Conservation (phyloP, 2,113 vertebrate genomes). For the Oryzias woworae region DNA sequence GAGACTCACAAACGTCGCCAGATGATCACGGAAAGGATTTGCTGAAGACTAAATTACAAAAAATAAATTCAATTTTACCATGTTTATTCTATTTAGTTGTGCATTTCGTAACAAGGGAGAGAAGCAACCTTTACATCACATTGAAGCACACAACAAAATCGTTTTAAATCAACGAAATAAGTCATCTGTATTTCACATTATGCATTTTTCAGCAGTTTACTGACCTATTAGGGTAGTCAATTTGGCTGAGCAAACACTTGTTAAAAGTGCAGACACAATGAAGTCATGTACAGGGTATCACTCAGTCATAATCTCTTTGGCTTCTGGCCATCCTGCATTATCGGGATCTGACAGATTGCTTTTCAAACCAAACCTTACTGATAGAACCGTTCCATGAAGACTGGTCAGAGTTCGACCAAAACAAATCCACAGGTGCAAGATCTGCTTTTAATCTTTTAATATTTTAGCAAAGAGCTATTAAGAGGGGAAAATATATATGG, state of each 20-base stretch:
- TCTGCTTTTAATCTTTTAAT: background rate
- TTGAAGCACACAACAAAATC: background rate
- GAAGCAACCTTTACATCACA: no score
- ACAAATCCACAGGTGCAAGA: background rate
- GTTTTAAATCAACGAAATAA: background rate
- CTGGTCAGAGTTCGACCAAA: slow-evolving; percentile 19
- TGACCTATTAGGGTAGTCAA: slow-evolving; percentile 36
- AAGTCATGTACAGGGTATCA: slow-evolving; percentile 40
- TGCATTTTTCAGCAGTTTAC: slow-evolving; percentile 18
- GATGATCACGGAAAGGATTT: no score
- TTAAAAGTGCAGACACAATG: slow-evolving; percentile 67
- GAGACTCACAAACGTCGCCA: no score
- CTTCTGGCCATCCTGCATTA: slow-evolving; percentile 30
- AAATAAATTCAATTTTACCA: no score
- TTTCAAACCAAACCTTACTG: slow-evolving; percentile 22
- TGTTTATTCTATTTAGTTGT: no score
- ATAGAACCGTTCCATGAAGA: slow-evolving; percentile 6
- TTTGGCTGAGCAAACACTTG: slow-evolving; percentile 44
- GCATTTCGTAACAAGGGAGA: no score
- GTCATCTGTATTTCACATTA: background rate
- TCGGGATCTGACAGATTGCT: slow-evolving; percentile 37
- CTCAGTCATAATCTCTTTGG: slow-evolving; percentile 34
- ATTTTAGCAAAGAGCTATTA: background rate
- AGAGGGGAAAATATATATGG: background rate
- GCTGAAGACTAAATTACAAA: no score